These are phyloP conservation scores for Mustela erminea DNA, from an alignment of 2,797 vertebrate species.

Conservation along the genomic window DNA sequence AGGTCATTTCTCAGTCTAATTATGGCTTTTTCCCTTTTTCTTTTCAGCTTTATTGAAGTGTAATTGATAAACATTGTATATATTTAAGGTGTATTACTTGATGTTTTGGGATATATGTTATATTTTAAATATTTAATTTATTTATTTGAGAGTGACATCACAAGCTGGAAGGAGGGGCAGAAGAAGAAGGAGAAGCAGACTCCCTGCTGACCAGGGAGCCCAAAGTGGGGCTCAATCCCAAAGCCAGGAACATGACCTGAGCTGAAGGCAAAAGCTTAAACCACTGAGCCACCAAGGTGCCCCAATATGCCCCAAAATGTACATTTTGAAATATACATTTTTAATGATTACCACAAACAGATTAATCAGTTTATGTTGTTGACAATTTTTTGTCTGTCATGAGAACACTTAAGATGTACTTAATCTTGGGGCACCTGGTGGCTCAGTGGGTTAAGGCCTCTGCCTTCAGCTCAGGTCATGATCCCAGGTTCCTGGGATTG, in stretches of 20 bases:
- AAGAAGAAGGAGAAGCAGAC: no score
- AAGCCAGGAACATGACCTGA: neutral
- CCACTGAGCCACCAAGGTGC: neutral
- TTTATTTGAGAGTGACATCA: no score
- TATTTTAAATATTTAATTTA: neutral
- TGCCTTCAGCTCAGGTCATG: no score
- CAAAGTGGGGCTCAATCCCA: neutral
- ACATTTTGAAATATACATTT: neutral
- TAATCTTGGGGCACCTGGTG: no score
- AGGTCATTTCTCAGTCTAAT: neutral
- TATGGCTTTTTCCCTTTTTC: neutral
- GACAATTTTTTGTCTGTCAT: neutral
- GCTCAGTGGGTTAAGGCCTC: no score
- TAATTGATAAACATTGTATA: neutral
- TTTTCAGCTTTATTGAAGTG: neutral
- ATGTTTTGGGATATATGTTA: neutral
- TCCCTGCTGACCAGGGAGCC: neutral
- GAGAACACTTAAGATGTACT: neutral
- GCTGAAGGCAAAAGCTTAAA: neutral
- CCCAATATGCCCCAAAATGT: neutral
- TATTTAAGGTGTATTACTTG: neutral
- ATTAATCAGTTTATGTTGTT: neutral
- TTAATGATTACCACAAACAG: neutral
- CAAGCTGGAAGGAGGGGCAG: no score
- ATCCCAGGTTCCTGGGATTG: no score